A percentile compares a stretch with the other conserved stretches of the same genome.
phyloP scores from a whole-genome alignment of 1,140 invertebrate genomes.

The Dreissena rostriformis region DNA sequence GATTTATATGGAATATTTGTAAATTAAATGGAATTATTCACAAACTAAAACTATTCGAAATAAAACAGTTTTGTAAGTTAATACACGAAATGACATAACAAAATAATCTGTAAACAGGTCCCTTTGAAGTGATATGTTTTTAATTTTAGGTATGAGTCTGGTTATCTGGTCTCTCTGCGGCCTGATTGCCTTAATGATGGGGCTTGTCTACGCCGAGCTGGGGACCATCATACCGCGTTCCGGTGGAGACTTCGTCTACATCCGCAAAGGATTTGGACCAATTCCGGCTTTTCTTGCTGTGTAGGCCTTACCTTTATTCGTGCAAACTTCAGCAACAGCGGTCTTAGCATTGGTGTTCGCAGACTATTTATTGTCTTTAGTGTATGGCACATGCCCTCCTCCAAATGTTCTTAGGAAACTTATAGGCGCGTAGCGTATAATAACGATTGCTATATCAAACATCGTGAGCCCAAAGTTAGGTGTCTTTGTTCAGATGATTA shows the following conservation, averaged over 20 bases:
- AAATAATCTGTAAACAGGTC: too few relatives aligned
- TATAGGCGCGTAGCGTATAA: slow-evolving; percentile 10
- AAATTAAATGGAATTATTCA: too few relatives aligned
- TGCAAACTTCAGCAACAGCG: slow-evolving; percentile 86
- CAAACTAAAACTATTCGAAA: too few relatives aligned
- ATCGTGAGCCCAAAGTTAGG: slow-evolving; percentile 19
- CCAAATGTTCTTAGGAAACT: slow-evolving; percentile 22
- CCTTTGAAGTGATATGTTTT: neutral
- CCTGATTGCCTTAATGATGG: slow-evolving; percentile 17
- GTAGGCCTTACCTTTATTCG: slow-evolving; percentile 77
- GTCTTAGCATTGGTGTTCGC: slow-evolving; percentile 56
- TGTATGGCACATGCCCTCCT: slow-evolving; percentile 35
- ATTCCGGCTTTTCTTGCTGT: slow-evolving; percentile 57
- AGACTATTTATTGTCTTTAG: slow-evolving; percentile 47
- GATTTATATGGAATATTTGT: too few relatives aligned
- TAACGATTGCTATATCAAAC: slow-evolving; percentile 52
- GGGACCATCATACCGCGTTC: slow-evolving; percentile 53
- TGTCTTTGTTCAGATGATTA: slow-evolving; percentile 20
- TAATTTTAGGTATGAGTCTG: slow-evolving; percentile 38
- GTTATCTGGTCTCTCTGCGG: slow-evolving; percentile 40
- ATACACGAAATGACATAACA: too few relatives aligned
- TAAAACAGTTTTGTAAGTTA: too few relatives aligned
- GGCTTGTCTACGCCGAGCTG: slow-evolving; percentile 64
- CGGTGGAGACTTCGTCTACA: slow-evolving; percentile 65
- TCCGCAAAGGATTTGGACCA: slow-evolving; percentile 54